Conservation (phyloP, 2,113 vertebrate species). For the Orcinus orca region DNA sequence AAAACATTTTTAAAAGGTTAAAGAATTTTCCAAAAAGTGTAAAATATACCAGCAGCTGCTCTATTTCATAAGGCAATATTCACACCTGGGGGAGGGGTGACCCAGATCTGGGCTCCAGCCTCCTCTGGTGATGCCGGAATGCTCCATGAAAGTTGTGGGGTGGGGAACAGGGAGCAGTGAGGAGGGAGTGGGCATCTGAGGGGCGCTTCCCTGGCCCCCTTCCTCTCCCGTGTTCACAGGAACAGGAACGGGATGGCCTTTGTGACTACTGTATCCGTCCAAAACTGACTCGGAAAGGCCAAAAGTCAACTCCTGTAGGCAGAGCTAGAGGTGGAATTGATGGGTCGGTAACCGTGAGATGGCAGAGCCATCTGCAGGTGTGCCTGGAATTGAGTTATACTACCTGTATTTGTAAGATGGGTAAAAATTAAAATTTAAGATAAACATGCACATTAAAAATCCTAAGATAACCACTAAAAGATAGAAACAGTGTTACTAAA, state of each 20-base stretch:
- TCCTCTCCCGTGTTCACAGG: accelerated
- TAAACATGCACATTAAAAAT: accelerated
- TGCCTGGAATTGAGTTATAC: too few species aligned
- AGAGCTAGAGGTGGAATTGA: not conserved
- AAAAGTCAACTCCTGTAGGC: not conserved
- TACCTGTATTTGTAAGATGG: not conserved
- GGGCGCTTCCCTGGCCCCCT: accelerated
- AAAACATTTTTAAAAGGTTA: not conserved
- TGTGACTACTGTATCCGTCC: not conserved
- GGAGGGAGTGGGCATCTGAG: not conserved
- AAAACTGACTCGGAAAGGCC: not conserved
- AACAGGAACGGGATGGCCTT: not conserved
- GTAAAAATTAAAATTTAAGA: not conserved
- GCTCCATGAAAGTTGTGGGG: accelerated
- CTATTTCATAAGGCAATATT: constrained; percentile 32
- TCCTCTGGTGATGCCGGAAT: not conserved
- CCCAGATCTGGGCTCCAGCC: accelerated
- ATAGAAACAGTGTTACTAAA: not conserved
- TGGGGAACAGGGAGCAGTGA: not conserved
- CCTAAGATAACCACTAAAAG: not conserved
- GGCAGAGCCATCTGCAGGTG: not conserved
- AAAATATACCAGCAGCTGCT: constrained; percentile 47
- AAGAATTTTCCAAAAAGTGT: constrained; percentile 27
- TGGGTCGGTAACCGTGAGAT: accelerated
- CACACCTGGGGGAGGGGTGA: too few species aligned